Conservation (phyloP, 2,888 invertebrate genomes). For the Copidosoma aretas region DNA sequence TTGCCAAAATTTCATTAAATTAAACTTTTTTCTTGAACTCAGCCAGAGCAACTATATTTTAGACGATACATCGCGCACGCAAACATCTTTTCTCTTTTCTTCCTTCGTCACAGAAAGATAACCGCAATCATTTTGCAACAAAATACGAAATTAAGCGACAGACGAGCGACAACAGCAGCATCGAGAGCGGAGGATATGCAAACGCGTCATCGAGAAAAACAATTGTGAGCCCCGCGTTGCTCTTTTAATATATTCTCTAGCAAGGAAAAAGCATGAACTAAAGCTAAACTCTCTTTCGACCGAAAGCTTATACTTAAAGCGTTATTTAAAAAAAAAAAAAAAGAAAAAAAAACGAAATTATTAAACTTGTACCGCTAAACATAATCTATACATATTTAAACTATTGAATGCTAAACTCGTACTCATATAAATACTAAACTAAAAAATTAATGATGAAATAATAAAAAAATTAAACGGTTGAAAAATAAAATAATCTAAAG, state of each 20-base stretch:
- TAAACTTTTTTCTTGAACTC: not conserved
- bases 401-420: slow-evolving; percentile 60
- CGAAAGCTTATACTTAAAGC: slow-evolving; percentile 44
- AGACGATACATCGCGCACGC: not conserved
- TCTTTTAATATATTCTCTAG: slow-evolving; percentile 37
- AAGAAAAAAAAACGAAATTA: slow-evolving; percentile 41
- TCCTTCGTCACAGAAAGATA: not conserved
- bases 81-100: not conserved
- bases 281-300: slow-evolving; percentile 39
- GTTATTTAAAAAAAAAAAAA: slow-evolving; percentile 14
- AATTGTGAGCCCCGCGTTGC: slow-evolving; percentile 32
- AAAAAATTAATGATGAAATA: slow-evolving; percentile 46
- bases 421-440: slow-evolving; percentile 56
- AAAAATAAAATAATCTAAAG: slow-evolving; percentile 25
- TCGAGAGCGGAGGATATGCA: slow-evolving; percentile 3
- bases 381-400: slow-evolving; percentile 61
- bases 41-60: not conserved
- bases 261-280: slow-evolving; percentile 33
- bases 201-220: slow-evolving; percentile 34
- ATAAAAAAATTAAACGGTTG: slow-evolving; percentile 36
- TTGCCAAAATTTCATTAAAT: not conserved
- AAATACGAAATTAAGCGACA: slow-evolving; percentile 1
- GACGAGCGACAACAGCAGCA: not conserved
- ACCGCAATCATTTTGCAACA: not conserved
- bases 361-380: slow-evolving; percentile 58